Base-by-base conservation (phyloP, 2,888 invertebrate genomes). In the Agrochola circellaris region DNA sequence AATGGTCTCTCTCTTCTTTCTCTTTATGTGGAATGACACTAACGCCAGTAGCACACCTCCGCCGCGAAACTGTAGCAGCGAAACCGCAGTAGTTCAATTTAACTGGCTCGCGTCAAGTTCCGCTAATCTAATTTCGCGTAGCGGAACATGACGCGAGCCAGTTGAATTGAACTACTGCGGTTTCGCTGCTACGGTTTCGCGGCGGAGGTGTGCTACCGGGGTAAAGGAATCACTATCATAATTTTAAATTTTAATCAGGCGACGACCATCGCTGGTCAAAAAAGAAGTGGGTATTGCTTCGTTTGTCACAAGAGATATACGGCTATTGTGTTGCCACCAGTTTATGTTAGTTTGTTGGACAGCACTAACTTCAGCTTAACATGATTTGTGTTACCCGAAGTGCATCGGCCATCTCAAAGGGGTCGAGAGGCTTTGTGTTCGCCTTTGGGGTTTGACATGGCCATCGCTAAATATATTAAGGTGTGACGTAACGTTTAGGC, bases 381-480 rank as follows among this genome's bases (percentile, higher is more conserved):
- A 42, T 72, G 62, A 72, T 64, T 71, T 48, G 80, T 48, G 38
- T 30, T 11, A 11, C 20, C 34, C n/a, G 30, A 65, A 78, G 30
- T 80, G 77, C 80, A 73, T 20, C 17, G 8, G 30, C 8, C 30
- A 60, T 30, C 48, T n/a, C 48, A 26, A 58, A 60, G n/a, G 58
- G 81, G 13, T 65, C 4, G 17, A 51, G 9, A 26, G 15, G 23
- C 42, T 73, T 80, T 23, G 7, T 45, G 20, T 38, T 51, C 23
- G 38, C 13, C 13, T 4, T 51, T 64, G 48, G 11, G 38, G 58
- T 58, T 77, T 42, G 56, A 77, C 11, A n/a, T 64, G 48, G 30
- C 48, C 38, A 8, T 58, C 11, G 15, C 17, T 56, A 62, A 54
- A 61, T 79, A 34, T 26, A 70, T 79, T 56, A 30, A 0, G 26